Percentiles rank a stretch among this genome's conserved stretches.
Conservation (phyloP, 2,888 invertebrate genomes). For the Odontothrips loti region DNA sequence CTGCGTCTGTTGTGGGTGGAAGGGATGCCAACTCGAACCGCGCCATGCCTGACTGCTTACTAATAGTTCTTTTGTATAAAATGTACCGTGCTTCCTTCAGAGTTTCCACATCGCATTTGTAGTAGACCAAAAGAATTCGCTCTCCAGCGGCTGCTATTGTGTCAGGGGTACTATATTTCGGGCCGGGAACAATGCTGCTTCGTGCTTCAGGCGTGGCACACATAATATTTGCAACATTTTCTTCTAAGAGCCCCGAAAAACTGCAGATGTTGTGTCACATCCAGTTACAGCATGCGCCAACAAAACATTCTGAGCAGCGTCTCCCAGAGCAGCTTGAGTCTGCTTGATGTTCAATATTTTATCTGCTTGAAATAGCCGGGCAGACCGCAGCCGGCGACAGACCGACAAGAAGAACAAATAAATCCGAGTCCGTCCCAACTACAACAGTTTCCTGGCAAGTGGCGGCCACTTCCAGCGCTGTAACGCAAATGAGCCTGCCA, state of each 20-base stretch:
- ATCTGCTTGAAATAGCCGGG: background rate
- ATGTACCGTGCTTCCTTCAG: background rate
- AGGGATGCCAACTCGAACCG: background rate
- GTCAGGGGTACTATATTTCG: background rate
- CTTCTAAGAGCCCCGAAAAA: background rate
- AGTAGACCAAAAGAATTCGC: background rate
- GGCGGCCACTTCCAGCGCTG: background rate
- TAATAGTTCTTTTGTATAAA: background rate
- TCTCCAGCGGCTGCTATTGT: background rate
- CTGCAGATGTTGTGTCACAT: background rate
- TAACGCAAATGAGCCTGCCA: background rate
- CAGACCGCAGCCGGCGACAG: background rate
- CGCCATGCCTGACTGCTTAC: background rate
- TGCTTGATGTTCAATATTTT: background rate
- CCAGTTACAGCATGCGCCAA: background rate
- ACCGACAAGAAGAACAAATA: background rate
- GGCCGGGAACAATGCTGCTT: background rate
- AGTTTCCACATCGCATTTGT: background rate
- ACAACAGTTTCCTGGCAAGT: background rate
- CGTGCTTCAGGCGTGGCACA: background rate
- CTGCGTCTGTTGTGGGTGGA: slow-evolving; percentile 33
- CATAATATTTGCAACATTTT: background rate
- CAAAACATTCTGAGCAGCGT: background rate
- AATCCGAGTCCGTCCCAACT: background rate
- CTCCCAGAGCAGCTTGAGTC: background rate